Base-by-base conservation (phyloP, 2,113 vertebrate genomes). In the Aphelocoma coerulescens region DNA sequence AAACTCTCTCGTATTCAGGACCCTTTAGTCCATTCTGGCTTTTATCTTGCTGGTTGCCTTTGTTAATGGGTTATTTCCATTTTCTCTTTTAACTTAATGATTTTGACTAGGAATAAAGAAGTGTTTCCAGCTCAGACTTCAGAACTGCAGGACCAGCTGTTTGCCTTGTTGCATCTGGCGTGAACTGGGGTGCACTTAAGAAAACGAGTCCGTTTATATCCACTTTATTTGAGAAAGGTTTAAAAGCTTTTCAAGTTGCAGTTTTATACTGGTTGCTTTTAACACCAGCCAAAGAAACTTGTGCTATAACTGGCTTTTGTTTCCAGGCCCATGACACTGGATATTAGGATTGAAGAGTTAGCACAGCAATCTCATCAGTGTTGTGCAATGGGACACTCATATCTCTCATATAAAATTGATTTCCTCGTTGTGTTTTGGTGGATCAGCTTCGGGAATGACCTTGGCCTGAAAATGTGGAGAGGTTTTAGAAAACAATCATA, bases 21-120 rank as follows among this genome's bases (percentile, higher is more conserved):
- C 18, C 37, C 49, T 88, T 86, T n/a, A 44, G 61, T 88, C 61
- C 75, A 21, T 35, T 83, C 55, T 76, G 81, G 33, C 84, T 92
- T 95, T 96, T 80, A 82, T 94, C 78, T 92, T 71, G 27, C 43
- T 76, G 12, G 35, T 72, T 67, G 32, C 68, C 57, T 96, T 91
- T 91, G 77, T 82, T 88, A 92, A 67, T 62, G 51, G 66, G 33
- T 78, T 82, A 52, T 81, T 93, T 92, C 67, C 3, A 68, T 92
- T 77, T 93, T 95, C 49, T 86, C 85, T 94, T 93, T 92, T 44
- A 89, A 71, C n/a, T 26, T 65, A n/a, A 84, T 51, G 55, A 52
- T 93, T 90, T 85, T 88, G 24, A 39, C 32, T 61, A 35, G 69
- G 59, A 55, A 58, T 59, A 78, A 96, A 90, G n/a, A 21, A 74